These are phyloP conservation scores for Grammomys dolichurus DNA, from an alignment of 2,113 vertebrate species.

Conservation along the genomic window DNA sequence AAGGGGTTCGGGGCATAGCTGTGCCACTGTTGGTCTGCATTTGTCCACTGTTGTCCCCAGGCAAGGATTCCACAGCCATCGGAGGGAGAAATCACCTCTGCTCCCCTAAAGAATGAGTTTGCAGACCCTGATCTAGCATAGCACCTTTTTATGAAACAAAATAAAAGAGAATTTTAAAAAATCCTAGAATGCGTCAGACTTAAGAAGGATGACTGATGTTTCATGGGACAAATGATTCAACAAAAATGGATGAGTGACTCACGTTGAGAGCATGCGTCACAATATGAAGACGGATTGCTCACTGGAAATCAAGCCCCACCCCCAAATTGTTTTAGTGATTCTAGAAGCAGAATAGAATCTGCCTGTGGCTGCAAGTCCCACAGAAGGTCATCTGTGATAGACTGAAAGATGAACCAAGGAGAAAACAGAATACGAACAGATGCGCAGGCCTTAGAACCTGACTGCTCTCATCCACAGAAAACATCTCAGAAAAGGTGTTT, in stretches of 20 bases:
- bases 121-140: neutral
- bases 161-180: neutral
- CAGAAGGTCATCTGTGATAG: neutral
- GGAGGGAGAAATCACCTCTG: neutral
- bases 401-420: neutral
- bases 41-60: neutral
- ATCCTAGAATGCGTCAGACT: neutral
- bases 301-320: neutral
- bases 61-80: neutral
- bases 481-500: neutral
- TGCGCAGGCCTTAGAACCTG: too few species aligned
- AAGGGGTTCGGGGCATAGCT: neutral
- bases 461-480: neutral
- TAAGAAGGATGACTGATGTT: neutral
- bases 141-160: neutral
- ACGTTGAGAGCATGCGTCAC: neutral
- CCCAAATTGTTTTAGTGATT: neutral
- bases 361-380: neutral
- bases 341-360: neutral
- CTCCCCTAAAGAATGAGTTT: neutral
- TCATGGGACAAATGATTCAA: neutral
- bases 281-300: neutral
- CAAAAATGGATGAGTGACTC: fast-evolving
- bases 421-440: neutral
- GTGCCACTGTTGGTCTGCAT: neutral